Evolutionary conservation across 2,797 vertebrate genomes (phyloP), one percentile per base, ranked within the genome.

Genomic region (Molossus molossus): DNA sequence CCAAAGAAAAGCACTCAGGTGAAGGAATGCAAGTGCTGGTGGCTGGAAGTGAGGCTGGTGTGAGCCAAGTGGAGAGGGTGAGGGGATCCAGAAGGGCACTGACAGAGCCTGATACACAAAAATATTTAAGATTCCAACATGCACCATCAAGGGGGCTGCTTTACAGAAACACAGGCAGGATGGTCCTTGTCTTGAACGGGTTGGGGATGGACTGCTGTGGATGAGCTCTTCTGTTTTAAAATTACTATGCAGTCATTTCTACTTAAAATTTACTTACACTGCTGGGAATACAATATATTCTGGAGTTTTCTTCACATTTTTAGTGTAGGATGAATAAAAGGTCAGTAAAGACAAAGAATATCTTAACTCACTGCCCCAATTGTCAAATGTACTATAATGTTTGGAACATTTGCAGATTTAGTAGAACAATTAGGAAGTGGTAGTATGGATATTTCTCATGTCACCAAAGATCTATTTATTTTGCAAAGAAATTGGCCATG

Each of bases 281-380:
- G 9, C 50, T 84, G 18, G 58, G 57, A 83, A 91, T 83, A 40
- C 57, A 37, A 45, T 76, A 23, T 79, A 27, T 87, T 87, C 70
- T 93, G 48, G 55, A 95, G 17, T 92, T 95, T 90, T 79, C 37
- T 92, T 87, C 62, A 1, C 13, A 33, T 75, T 96, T 93, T 76
- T 94, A 73, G 29, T 33, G 20, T 73, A 87, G 62, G 15, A 65
- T 86, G 13, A 95, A 81, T 82, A 83, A 86, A 88, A 89, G 37
- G 13, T 84, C 48, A 91, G 0, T 53, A 77, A 90, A 87, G 45
- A 76, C 85, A 94, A 76, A 87, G 76, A 62, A 27, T 90, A 88
- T 94, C 94, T 96, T 89, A 92, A 77, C 25, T 96, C 57, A 70
- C 33, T 91, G 25, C 14, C 53, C 25, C 91, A 53, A 90, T 70